Evolutionary conservation across 2,113 vertebrate genomes (phyloP).

Genomic region (Gila orcuttii): DNA sequence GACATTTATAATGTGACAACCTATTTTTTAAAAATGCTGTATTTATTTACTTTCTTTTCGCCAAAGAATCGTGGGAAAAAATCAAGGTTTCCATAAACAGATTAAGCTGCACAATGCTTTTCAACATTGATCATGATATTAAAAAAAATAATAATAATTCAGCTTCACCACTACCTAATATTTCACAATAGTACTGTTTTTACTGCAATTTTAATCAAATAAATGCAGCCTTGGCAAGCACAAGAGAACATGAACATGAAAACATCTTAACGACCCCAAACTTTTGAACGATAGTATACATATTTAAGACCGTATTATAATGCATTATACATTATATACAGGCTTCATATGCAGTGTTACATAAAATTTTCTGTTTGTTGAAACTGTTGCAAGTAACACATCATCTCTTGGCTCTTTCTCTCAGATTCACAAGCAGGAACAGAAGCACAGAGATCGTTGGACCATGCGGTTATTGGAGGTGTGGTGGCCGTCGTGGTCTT

Average conservation of each 20-base stretch:
- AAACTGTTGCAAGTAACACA: not conserved
- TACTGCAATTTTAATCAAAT: not conserved
- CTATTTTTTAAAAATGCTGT: not conserved
- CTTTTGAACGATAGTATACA: not conserved
- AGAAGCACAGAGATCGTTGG: constrained; percentile 89
- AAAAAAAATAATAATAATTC: not conserved
- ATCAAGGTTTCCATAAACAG: not conserved
- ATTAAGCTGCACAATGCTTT: too few species aligned
- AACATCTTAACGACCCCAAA: not conserved
- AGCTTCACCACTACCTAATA: not conserved
- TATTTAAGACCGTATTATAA: not conserved
- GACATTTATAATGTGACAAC: not conserved
- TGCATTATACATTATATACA: not conserved
- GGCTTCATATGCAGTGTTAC: not conserved
- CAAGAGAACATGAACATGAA: not conserved
- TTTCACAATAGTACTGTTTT: not conserved
- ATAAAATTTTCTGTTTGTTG: not conserved
- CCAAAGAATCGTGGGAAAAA: not conserved
- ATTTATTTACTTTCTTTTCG: not conserved
- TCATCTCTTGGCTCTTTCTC: constrained; percentile 23
- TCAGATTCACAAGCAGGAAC: constrained; percentile 95
- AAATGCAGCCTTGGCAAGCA: not conserved
- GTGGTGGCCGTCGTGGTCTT: constrained; percentile 98
- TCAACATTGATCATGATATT: too few species aligned
- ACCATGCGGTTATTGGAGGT: constrained; percentile 96